Conservation (phyloP, 1,140 invertebrate species). For the Cherax quadricarinatus region DNA sequence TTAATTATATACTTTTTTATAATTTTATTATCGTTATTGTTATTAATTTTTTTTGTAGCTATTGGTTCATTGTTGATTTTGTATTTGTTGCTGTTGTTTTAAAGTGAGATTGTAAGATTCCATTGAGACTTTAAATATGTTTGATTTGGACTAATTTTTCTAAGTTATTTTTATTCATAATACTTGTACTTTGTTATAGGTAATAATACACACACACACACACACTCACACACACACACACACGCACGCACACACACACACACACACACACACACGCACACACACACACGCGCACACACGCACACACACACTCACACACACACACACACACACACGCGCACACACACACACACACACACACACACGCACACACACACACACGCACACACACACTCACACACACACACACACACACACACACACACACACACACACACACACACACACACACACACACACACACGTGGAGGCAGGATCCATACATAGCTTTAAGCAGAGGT, state of each 20-base stretch:
- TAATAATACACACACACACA: constrained; percentile 2
- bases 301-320: constrained; percentile 26
- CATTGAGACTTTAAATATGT: no score
- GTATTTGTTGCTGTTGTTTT: no score
- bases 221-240: constrained; percentile 26
- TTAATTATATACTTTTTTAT: no score
- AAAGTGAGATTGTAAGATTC: no score
- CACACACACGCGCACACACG: not conserved
- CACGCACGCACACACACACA: constrained; percentile 13
- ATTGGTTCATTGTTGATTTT: no score
- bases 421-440: constrained; percentile 29
- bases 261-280: no score
- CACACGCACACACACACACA: constrained; percentile 26
- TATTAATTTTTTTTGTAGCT: no score
- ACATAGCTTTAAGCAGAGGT: no score
- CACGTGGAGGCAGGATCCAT: not conserved
- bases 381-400: constrained; percentile 24
- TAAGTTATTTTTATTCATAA: not conserved
- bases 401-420: constrained; percentile 28
- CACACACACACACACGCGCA: constrained; percentile 31
- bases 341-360: constrained; percentile 29
- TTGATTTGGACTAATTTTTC: no score
- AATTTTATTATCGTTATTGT: no score
- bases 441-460: constrained; percentile 28
- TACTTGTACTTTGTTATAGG: not conserved